A percentile compares a stretch with the other conserved stretches of the same genome.
These are phyloP conservation scores for Lepidostoma basale DNA, from an alignment of 1,140 invertebrate genomes.

Conservation along the genomic window DNA sequence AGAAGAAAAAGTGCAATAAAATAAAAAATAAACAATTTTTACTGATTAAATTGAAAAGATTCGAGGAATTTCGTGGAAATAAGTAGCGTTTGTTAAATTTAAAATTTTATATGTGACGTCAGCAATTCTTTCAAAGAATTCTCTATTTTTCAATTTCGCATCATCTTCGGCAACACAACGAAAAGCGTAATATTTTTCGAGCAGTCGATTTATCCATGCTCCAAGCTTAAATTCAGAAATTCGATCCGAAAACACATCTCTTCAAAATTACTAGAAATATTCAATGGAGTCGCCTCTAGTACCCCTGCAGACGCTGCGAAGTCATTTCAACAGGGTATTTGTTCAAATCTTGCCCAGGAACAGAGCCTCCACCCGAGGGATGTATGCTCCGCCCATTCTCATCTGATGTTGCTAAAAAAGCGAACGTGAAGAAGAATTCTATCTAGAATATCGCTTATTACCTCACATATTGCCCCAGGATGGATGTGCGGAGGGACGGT, in stretches of 20 bases:
- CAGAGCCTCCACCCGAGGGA: constrained; percentile 24
- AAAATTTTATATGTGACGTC: too few relatives aligned
- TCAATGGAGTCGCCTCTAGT: constrained; percentile 5
- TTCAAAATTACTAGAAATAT: neutral
- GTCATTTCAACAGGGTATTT: constrained; percentile 31
- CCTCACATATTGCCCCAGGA: constrained; percentile 15
- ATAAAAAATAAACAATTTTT: too few relatives aligned
- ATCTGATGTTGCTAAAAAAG: constrained; percentile 29
- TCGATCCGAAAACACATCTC: neutral
- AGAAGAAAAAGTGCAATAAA: too few relatives aligned
- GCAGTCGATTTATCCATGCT: neutral
- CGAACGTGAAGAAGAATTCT: constrained; percentile 29
- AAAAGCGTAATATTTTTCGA: neutral
- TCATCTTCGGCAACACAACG: neutral
- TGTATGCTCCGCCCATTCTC: constrained; percentile 13
- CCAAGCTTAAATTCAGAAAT: too few relatives aligned
- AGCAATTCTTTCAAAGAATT: too few relatives aligned
- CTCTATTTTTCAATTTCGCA: too few relatives aligned
- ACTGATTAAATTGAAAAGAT: too few relatives aligned
- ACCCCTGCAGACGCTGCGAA: constrained; percentile 9
- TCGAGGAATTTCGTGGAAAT: too few relatives aligned
- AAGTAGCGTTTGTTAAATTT: too few relatives aligned
- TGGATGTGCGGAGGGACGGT: constrained; percentile 16
- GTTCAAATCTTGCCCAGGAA: constrained; percentile 32
- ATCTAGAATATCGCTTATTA: constrained; percentile 33